Base-by-base conservation (phyloP, 2,797 vertebrate genomes). In the Taeniopygia guttata region DNA sequence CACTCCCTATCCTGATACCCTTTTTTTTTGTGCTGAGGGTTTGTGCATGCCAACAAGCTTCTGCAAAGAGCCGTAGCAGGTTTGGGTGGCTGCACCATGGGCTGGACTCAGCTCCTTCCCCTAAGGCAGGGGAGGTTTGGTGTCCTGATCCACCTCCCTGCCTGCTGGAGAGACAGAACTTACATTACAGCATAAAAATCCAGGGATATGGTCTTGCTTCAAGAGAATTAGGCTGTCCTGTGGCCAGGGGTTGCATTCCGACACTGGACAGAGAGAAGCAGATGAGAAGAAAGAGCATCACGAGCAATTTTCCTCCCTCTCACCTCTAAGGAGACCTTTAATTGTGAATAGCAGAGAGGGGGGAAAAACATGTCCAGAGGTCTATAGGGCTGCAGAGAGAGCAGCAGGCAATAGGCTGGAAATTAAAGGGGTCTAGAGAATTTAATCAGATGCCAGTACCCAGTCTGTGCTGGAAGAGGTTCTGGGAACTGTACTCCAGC, bases 11-110 rank as follows among this genome's bases (percentile, higher is more conserved):
- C 42, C 42, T 74, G 34, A 29, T 11, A n/a, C 21, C 7, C 1
- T n/a, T 75, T 84, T 75, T 84, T 66, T 67, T 52, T 17, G 30
- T 68, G 38, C 46, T 32, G 34, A 56, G 18, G 23, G 32, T 0
- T 3, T 0, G 0, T 2, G 0, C 23, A 16, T 84, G 40, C 18
- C 45, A 38, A 8, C 3, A 19, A 2, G 3, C 38, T 89, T 52
- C 45, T 85, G 30, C 55, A 40, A 78, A 75, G 34, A 81, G 19
- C 38, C 1, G 2, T 29, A 2, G 20, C 9, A 59, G 19, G 42
- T 54, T 25, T 40, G 38, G 9, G 10, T 34, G 56, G n/a, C 40
- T 58, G 70, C 7, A 20, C 13, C 11, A 8, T 7, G 7, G 48
- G 30, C 38, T 88, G 42, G 25, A 60, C 63, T 83, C 18, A 21